These are phyloP conservation scores for Spinibarbus caldwelli DNA, from an alignment of 2,797 vertebrate species.

Conservation along the genomic window DNA sequence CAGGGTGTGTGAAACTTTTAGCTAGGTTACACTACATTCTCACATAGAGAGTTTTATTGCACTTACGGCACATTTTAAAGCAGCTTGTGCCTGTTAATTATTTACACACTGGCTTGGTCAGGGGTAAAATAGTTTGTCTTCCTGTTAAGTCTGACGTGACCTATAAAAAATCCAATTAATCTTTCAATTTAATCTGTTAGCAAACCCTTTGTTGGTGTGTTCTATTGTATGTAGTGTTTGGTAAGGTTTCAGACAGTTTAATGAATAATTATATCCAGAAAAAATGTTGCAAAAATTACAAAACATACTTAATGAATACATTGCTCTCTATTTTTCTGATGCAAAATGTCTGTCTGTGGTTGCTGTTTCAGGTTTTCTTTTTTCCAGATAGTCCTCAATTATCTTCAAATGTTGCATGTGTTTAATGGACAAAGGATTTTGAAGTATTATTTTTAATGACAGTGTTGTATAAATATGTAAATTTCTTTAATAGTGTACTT, in stretches of 20 bases:
- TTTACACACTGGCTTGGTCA: conserved; percentile 18
- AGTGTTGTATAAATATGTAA: not conserved
- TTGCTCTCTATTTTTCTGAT: not conserved
- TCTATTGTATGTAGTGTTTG: not conserved
- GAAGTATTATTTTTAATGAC: not conserved
- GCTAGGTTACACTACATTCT: not conserved
- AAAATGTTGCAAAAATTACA: not conserved
- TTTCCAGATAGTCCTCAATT: not conserved
- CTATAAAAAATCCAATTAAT: not conserved
- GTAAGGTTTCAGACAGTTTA: not conserved
- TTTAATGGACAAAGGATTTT: not conserved
- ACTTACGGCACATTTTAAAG: conserved; percentile 12
- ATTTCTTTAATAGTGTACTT: not conserved
- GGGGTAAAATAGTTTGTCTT: conserved; percentile 11
- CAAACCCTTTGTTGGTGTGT: not conserved
- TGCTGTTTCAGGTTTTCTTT: not conserved
- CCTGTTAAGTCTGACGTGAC: not conserved
- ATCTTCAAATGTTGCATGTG: not conserved
- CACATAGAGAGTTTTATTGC: not conserved
- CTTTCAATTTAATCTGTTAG: not conserved
- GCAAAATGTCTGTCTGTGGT: not conserved
- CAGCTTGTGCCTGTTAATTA: not conserved
- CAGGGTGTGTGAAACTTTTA: not conserved
- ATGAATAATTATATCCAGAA: not conserved
- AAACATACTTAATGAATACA: no score